Percentiles rank a stretch among this genome's conserved stretches.
Conservation (phyloP, 2,888 invertebrate genomes). For the Leptopilina syphax region DNA sequence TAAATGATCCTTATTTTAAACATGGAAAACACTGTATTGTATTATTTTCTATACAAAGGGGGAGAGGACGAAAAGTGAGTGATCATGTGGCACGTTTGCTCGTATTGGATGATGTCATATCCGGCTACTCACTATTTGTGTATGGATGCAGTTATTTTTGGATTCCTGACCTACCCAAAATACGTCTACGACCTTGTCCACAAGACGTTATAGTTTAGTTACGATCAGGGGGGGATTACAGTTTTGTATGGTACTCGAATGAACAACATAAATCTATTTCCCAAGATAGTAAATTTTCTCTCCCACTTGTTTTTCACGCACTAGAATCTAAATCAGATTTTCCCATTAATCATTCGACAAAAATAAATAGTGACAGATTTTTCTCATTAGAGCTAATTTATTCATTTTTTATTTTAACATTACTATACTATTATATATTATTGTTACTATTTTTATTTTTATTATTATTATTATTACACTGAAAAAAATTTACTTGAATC, state of each 20-base stretch:
- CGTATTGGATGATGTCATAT: conserved; percentile 29
- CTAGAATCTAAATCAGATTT: background rate
- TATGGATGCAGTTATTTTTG: conserved; percentile 46
- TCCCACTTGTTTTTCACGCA: background rate
- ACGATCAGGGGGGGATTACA: background rate
- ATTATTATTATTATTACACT: too few relatives aligned
- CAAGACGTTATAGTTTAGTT: background rate
- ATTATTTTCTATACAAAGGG: background rate
- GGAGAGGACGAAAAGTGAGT: conserved; percentile 17
- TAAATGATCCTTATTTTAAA: background rate
- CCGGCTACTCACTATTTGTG: conserved; percentile 39
- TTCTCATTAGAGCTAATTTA: too few relatives aligned
- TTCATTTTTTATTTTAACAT: too few relatives aligned
- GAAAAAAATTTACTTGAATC: too few relatives aligned
- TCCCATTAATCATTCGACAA: background rate
- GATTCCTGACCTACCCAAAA: conserved; percentile 49
- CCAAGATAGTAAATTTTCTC: background rate
- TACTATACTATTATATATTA: too few relatives aligned
- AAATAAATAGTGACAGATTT: background rate
- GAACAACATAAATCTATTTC: background rate
- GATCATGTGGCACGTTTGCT: conserved; percentile 6
- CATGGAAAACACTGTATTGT: background rate
- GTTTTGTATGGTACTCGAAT: background rate
- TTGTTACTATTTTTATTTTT: too few relatives aligned
- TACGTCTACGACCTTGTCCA: conserved; percentile 9